Evolutionary conservation across 1,140 invertebrate species (phyloP), one percentile per base, ranked within the genome.

Genomic region (Probaryconus sp.): DNA sequence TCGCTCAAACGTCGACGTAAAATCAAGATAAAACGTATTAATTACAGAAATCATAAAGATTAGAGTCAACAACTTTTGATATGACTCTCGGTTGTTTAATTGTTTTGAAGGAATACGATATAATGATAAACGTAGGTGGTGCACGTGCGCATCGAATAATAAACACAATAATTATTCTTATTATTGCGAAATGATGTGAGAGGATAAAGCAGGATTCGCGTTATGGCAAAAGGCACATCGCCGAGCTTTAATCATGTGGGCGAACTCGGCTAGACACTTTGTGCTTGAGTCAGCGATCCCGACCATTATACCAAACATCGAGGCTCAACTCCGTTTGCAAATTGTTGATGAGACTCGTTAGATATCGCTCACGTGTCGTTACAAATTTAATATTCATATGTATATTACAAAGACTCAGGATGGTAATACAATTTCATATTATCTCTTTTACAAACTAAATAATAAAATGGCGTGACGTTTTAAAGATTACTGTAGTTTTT

Each of bases 281-380:
- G 20, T 35, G 60, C 74, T 82, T 82, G 81, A 82, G 80, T 82
- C 81, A 82, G 79, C 77, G 68, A 76, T 78, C 77, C 64, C 71
- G 73, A 38, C 53, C 63, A 69, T 69, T 61, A 81, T 69, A 68
- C 37, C 60, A 63, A 58, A 67, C 56, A 30, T 40, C 42, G 53
- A 53, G 61, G 37, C 40, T 64, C 38, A 50, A 64, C 64, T 75
- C 72, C 60, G 73, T 67, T 76, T 76, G 65, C 60, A 64, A 69
- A 64, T 75, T 65, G 65, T 73, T 67, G 61, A 69, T 75, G 45
- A 63, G 61, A 58, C 61, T 31, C 38, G 55, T 35, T 17, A 65
- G 73, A 70, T 70, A 67, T 53, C 53, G 40, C 67, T 63, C 67
- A 13, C 38, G 40, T 60, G 55, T 65, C 61, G 48, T 72, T 55